Evolutionary conservation across 2,888 invertebrate genomes (phyloP).

Genomic region (Aricia artaxerxes): DNA sequence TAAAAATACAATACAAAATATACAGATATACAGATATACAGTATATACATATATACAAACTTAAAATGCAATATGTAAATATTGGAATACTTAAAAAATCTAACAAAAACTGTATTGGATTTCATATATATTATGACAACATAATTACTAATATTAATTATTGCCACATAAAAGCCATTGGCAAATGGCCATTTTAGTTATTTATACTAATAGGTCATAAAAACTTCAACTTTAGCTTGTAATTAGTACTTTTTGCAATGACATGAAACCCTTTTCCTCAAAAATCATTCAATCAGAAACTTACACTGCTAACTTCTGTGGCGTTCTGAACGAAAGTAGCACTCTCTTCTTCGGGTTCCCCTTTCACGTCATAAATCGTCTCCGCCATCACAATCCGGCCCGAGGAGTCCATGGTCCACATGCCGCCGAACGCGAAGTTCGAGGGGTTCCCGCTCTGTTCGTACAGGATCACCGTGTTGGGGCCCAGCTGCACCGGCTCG

Average conservation of each 20-base stretch:
- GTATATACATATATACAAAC: too few relatives aligned
- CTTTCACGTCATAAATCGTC: constrained; percentile 76
- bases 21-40: too few relatives aligned
- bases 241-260: neutral
- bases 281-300: constrained; percentile 41
- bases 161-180: too few relatives aligned
- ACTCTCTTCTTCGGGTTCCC: constrained; percentile 71
- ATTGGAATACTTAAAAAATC: neutral
- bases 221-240: neutral
- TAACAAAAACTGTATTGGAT: neutral
- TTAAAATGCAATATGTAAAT: too few relatives aligned
- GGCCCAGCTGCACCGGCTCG: constrained; percentile 73
- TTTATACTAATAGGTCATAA: too few relatives aligned
- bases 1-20: too few relatives aligned
- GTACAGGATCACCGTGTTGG: constrained; percentile 75
- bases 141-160: too few relatives aligned
- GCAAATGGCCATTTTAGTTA: too few relatives aligned
- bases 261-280: neutral
- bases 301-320: constrained; percentile 66
- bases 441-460: constrained; percentile 75
- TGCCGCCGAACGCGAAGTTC: constrained; percentile 74
- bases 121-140: too few relatives aligned
- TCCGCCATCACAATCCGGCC: constrained; percentile 78
- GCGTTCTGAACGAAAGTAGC: constrained; percentile 68
- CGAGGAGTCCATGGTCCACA: constrained; percentile 76